These are phyloP conservation scores for Trichogramma dendrolimi DNA, from an alignment of 2,888 invertebrate genomes.

Conservation along the genomic window DNA sequence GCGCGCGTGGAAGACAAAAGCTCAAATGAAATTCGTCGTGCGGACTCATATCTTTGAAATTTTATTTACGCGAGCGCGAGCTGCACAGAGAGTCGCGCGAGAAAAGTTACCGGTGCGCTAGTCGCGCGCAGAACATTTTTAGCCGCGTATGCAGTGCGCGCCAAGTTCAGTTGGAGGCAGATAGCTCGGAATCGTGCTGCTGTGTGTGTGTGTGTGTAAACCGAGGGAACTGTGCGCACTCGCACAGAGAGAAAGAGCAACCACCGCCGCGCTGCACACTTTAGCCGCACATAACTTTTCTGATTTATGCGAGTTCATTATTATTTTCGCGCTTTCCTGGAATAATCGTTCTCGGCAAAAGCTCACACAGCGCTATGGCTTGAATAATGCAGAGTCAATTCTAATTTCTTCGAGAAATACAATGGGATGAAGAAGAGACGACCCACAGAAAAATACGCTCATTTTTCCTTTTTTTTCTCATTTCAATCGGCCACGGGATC, in stretches of 20 bases:
- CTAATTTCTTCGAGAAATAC: conserved; percentile 26
- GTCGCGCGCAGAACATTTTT: conserved; percentile 36
- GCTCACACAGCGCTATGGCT: conserved; percentile 7
- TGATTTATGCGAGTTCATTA: conserved; percentile 52
- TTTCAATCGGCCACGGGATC: too few relatives aligned
- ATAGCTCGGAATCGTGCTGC: too few relatives aligned
- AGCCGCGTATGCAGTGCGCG: conserved; percentile 31
- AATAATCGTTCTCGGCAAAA: conserved; percentile 39
- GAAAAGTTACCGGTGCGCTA: conserved; percentile 36
- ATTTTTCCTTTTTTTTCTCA: too few relatives aligned
- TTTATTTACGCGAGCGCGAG: too few relatives aligned
- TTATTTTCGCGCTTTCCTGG: conserved; percentile 45
- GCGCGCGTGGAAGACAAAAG: too few relatives aligned
- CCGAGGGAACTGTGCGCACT: not conserved
- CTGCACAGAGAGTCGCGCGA: conserved; percentile 24
- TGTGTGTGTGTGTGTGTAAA: too few relatives aligned
- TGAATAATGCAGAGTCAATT: conserved; percentile 36
- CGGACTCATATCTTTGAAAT: too few relatives aligned
- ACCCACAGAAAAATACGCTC: too few relatives aligned
- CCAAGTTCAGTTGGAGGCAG: too few relatives aligned
- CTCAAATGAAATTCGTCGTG: too few relatives aligned
- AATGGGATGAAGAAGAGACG: not conserved
- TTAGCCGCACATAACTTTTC: conserved; percentile 40
- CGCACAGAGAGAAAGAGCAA: not conserved
- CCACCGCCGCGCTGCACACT: conserved; percentile 7